Percentiles rank a stretch among this genome's conserved stretches.
These are phyloP conservation scores for Papilio protenor DNA, from an alignment of 2,888 invertebrate species.

Conservation along the genomic window DNA sequence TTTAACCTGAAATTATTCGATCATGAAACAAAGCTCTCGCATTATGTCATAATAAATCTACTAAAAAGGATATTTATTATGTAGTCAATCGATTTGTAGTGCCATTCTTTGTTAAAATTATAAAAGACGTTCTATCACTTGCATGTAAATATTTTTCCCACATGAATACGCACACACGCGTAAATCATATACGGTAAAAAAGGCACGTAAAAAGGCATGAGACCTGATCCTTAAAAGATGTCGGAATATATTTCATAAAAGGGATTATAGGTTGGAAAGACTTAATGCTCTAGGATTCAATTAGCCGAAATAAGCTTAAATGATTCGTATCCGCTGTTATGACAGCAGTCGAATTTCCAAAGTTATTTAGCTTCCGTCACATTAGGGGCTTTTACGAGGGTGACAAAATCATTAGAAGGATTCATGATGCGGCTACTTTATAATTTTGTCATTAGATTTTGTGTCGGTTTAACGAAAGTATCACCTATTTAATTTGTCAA, in stretches of 20 bases:
- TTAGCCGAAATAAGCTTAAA: constrained; percentile 84
- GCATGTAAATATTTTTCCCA: background rate
- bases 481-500: constrained; percentile 13
- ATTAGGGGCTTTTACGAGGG: constrained; percentile 57
- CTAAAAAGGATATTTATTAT: too few species aligned
- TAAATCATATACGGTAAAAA: constrained; percentile 30
- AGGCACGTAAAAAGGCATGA: constrained; percentile 63
- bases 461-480: constrained; percentile 18
- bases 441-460: constrained; percentile 40
- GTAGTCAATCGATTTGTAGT: background rate
- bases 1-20: too few species aligned
- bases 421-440: constrained; percentile 47
- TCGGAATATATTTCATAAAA: constrained; percentile 80
- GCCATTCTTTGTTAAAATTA: background rate
- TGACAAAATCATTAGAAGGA: constrained; percentile 63
- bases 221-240: constrained; percentile 69
- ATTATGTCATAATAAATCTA: too few species aligned
- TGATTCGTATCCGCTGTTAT: constrained; percentile 80
- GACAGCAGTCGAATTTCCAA: constrained; percentile 80
- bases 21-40: too few species aligned
- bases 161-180: background rate
- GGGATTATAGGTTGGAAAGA: constrained; percentile 77
- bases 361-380: constrained; percentile 69
- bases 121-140: background rate
- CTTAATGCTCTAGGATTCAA: constrained; percentile 83